Conservation (phyloP, 1,140 invertebrate genomes). For the Tigriopus japonicus region DNA sequence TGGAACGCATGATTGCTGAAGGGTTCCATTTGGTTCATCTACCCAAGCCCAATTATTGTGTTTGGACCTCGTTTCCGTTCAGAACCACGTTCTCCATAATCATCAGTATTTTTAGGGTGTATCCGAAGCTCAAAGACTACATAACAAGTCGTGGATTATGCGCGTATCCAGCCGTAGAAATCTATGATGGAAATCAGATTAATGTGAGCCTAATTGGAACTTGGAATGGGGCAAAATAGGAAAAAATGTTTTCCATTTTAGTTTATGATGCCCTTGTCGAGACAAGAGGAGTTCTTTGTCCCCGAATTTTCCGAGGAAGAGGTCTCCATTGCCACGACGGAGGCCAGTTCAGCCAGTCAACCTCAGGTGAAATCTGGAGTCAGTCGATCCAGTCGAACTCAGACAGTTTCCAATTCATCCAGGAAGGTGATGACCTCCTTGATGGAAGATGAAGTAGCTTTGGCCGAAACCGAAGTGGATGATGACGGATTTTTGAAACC, state of each 20-base stretch:
- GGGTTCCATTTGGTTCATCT: conserved; percentile 25
- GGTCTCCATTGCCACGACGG: conserved; percentile 9
- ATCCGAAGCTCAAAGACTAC: conserved; percentile 25
- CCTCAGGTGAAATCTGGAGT: too few relatives aligned
- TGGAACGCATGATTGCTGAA: conserved; percentile 17
- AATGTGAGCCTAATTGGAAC: not conserved
- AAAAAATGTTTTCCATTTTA: not conserved
- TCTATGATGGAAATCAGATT: conserved; percentile 20
- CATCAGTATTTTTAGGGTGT: conserved; percentile 27
- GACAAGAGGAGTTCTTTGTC: conserved; percentile 14
- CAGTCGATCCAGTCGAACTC: too few relatives aligned
- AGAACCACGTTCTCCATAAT: conserved; percentile 26
- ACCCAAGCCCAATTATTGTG: conserved; percentile 25
- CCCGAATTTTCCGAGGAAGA: conserved; percentile 12
- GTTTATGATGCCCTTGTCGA: conserved; percentile 10
- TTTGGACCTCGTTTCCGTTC: conserved; percentile 27
- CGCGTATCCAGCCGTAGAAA: conserved; percentile 29
- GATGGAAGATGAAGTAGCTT: too few relatives aligned
- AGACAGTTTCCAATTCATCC: too few relatives aligned
- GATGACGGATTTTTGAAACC: too few relatives aligned
- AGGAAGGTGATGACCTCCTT: too few relatives aligned
- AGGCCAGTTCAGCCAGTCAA: not conserved
- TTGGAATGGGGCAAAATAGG: not conserved
- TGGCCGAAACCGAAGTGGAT: too few relatives aligned
- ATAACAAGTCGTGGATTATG: conserved; percentile 27